A percentile compares a stretch with the other conserved stretches of the same genome.
phyloP scores from a whole-genome alignment of 37 sponge, comb jelly and placozoan species.

The Spongia lamella region DNA sequence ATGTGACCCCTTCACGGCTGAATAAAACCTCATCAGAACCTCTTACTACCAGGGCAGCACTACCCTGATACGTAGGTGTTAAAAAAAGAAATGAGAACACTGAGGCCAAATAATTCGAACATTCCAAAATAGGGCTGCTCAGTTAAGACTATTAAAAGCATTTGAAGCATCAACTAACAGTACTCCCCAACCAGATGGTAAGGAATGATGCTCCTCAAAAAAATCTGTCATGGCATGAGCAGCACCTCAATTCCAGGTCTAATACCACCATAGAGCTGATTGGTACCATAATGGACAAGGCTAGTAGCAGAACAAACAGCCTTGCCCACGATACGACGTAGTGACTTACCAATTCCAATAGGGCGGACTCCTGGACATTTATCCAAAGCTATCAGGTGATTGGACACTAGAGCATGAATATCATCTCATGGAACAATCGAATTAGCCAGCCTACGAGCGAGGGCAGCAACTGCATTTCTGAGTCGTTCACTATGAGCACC shows the following conservation, averaged over 20 bases:
- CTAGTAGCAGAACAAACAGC: conserved; percentile 30
- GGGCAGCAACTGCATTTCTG: conserved; percentile 25
- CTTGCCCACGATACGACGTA: conserved; percentile 23
- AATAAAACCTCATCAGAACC: not conserved
- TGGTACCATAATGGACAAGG: conserved; percentile 17
- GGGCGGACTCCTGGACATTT: no score
- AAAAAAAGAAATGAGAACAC: conserved; percentile 37
- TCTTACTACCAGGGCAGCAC: conserved; percentile 19
- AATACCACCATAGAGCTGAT: conserved; percentile 23
- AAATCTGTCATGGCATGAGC: conserved; percentile 35
- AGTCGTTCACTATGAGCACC: conserved; percentile 31
- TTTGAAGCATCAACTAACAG: conserved; percentile 27
- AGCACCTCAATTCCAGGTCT: conserved; percentile 45
- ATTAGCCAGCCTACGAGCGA: conserved; percentile 19
- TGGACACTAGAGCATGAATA: no score
- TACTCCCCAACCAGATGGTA: conserved; percentile 50
- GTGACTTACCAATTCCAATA: no score
- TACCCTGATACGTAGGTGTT: conserved; percentile 30
- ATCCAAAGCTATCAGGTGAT: no score
- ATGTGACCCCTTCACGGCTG: no score
- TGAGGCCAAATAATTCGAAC: no score
- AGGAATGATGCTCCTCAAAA: conserved; percentile 29
- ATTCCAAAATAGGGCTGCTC: conserved; percentile 7
- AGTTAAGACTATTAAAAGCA: conserved; percentile 26
- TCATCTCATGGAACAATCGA: conserved; percentile 8